Conservation (phyloP, 2,888 invertebrate species). For the Monopis laevigella region DNA sequence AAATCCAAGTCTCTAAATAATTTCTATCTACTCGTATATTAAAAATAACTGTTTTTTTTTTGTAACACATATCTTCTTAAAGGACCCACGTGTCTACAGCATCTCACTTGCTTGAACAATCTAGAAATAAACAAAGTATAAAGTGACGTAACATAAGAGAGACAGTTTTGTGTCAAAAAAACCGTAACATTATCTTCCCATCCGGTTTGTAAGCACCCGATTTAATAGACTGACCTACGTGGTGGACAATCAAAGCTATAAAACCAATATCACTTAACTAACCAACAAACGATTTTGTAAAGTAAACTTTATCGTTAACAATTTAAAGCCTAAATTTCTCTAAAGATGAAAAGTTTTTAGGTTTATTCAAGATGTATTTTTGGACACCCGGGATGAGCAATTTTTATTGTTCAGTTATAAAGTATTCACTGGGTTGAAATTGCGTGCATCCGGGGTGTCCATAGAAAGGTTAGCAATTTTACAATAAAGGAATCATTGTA, state of each 20-base stretch:
- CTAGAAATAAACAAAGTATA: constrained; percentile 33
- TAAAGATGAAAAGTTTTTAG: no score
- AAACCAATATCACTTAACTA: no score
- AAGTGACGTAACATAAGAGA: constrained; percentile 47
- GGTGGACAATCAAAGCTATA: constrained; percentile 32
- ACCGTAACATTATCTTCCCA: constrained; percentile 50
- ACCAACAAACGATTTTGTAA: no score
- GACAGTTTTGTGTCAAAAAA: constrained; percentile 47
- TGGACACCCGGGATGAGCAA: constrained; percentile 44
- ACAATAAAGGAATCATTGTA: constrained; percentile 28
- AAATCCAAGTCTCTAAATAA: no score
- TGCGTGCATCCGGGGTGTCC: constrained; percentile 63
- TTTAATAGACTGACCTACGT: constrained; percentile 61
- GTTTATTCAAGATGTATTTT: no score
- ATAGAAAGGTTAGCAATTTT: constrained; percentile 37
- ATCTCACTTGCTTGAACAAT: no score
- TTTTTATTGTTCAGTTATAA: constrained; percentile 58
- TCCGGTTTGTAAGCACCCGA: constrained; percentile 48
- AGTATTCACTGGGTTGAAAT: constrained; percentile 58
- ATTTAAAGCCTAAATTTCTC: not conserved
- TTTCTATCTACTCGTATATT: not conserved
- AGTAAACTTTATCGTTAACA: no score
- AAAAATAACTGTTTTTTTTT: no score
- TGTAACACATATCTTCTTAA: not conserved
- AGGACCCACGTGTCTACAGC: constrained; percentile 10